Evolutionary conservation across 2,113 vertebrate genomes (phyloP).

Genomic region (Myiozetetes cayanensis): DNA sequence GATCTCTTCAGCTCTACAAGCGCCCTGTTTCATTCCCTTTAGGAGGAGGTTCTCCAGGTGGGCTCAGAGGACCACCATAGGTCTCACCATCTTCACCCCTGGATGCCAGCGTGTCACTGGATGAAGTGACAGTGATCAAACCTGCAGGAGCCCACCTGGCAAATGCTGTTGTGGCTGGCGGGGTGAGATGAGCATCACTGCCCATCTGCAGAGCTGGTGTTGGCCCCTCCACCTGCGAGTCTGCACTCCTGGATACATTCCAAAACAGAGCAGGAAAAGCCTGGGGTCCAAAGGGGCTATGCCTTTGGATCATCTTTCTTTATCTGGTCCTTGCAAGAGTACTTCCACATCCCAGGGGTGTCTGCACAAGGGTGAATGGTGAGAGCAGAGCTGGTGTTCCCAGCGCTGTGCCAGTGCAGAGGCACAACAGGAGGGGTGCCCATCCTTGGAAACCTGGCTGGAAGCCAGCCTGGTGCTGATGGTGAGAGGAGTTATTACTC

Average conservation of each 20-base stretch:
- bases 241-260: not conserved
- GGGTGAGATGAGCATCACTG: not conserved
- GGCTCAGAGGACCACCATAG: not conserved
- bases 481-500: not conserved
- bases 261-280: not conserved
- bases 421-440: not conserved
- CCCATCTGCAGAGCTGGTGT: not conserved
- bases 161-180: not conserved
- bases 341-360: not conserved
- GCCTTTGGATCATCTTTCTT: not conserved
- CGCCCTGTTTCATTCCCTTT: rapidly evolving
- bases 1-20: not conserved
- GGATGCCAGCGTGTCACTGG: rapidly evolving
- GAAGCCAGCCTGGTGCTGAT: not conserved
- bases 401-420: rapidly evolving
- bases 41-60: not conserved
- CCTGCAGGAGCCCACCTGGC: rapidly evolving
- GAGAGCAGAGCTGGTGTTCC: not conserved
- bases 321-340: not conserved
- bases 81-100: not conserved
- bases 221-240: not conserved
- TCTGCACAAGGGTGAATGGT: not conserved
- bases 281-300: not conserved
- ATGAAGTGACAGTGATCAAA: not conserved
- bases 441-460: not conserved